Evolutionary conservation across 1,140 invertebrate genomes (phyloP).

Genomic region (Drosophila bifasciata): DNA sequence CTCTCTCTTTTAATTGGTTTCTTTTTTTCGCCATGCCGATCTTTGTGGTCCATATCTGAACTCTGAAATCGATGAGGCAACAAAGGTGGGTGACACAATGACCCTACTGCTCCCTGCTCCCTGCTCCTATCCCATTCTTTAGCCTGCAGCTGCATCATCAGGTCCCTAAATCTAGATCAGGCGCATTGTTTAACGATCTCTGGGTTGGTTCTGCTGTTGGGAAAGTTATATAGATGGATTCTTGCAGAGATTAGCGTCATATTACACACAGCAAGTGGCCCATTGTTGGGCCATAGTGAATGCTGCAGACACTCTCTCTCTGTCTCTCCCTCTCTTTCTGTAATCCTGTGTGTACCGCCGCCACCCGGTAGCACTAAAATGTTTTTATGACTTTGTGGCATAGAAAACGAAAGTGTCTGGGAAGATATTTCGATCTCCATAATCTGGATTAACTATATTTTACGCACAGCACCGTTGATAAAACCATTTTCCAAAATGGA

Average conservation of each 20-base stretch:
- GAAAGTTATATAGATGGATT: slow-evolving; percentile 60
- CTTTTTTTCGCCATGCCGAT: slow-evolving; percentile 32
- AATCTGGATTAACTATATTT: slow-evolving; percentile 48
- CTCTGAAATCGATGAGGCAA: slow-evolving; percentile 1
- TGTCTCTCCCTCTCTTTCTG: background rate
- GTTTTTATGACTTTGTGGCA: slow-evolving; percentile 64
- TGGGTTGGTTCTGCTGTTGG: slow-evolving; percentile 30
- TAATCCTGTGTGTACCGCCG: slow-evolving; percentile 25
- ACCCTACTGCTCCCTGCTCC: background rate
- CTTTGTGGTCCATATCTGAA: slow-evolving; percentile 4
- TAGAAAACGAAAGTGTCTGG: slow-evolving; percentile 51
- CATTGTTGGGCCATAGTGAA: slow-evolving; percentile 32
- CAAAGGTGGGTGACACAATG: slow-evolving; percentile 52
- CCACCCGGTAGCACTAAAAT: slow-evolving; percentile 41
- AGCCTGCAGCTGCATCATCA: slow-evolving; percentile 34
- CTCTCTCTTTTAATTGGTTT: slow-evolving; percentile 26
- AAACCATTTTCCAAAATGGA: slow-evolving; percentile 14
- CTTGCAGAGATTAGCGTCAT: slow-evolving; percentile 71
- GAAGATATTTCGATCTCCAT: slow-evolving; percentile 17
- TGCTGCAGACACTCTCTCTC: slow-evolving; percentile 20
- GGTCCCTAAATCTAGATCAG: slow-evolving; percentile 48
- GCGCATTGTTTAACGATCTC: slow-evolving; percentile 53
- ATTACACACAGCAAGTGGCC: slow-evolving; percentile 73
- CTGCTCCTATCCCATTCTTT: slow-evolving; percentile 5
- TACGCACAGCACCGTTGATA: slow-evolving; percentile 16